phyloP scores from a whole-genome alignment of 1,140 invertebrate species.

The Spodoptera litura region DNA sequence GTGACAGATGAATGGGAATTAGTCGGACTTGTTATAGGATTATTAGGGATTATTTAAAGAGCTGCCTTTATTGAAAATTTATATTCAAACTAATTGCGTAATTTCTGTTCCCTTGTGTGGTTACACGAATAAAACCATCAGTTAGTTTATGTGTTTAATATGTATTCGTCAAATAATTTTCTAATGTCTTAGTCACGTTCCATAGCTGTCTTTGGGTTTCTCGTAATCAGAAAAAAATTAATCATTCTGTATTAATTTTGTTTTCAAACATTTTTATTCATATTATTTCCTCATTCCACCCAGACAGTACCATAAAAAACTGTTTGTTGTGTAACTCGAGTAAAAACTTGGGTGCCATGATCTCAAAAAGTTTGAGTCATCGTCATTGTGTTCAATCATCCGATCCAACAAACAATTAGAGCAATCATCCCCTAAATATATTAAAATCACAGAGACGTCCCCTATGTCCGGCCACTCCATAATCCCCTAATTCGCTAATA shows the following conservation, averaged over 20 bases:
- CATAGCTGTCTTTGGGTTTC: neutral
- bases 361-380: no score
- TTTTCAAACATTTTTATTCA: no score
- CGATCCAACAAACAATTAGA: conserved; percentile 33
- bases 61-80: neutral
- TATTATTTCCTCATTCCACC: neutral
- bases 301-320: no score
- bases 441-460: conserved; percentile 61
- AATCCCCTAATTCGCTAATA: conserved; percentile 80
- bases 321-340: no score
- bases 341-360: no score
- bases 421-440: conserved; percentile 48
- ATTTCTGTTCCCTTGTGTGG: neutral
- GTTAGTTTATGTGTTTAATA: no score
- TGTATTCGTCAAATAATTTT: no score
- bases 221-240: neutral
- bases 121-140: no score
- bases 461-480: conserved; percentile 53
- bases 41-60: conserved; percentile 17
- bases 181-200: no score
- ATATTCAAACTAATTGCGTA: neutral
- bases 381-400: conserved; percentile 15
- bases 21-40: conserved; percentile 34
- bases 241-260: neutral
- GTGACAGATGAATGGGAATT: conserved; percentile 43